These are phyloP conservation scores for Kryptolebias ocellatus DNA, from an alignment of 2,797 vertebrate genomes.

Conservation along the genomic window DNA sequence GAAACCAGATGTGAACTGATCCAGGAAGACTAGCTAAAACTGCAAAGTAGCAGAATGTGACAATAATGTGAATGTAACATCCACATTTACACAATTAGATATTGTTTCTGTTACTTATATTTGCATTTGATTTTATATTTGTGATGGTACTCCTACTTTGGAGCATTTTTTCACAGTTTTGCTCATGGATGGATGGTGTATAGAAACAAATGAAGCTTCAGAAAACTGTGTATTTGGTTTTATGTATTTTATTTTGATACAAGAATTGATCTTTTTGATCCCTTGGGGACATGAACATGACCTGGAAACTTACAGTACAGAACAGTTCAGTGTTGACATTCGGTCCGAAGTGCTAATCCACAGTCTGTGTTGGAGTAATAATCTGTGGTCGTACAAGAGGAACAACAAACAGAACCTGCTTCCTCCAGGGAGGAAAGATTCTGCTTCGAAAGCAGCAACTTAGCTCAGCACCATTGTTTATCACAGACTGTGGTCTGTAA, in stretches of 20 bases:
- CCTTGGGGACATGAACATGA: conserved; percentile 9
- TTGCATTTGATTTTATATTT: no score
- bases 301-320: conserved; percentile 37
- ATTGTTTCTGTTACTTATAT: no score
- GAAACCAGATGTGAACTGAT: no score
- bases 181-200: not conserved
- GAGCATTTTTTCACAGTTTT: no score
- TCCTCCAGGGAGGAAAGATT: conserved; percentile 8
- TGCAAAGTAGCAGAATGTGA: no score
- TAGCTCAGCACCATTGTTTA: conserved; percentile 53
- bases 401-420: conserved; percentile 11
- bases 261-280: conserved; percentile 24
- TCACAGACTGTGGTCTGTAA: conserved; percentile 24
- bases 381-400: conserved; percentile 25
- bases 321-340: conserved; percentile 30
- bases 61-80: no score
- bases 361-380: conserved; percentile 30
- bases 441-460: conserved; percentile 22
- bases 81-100: no score
- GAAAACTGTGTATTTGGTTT: conserved; percentile 21
- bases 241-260: not conserved
- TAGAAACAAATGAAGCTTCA: conserved; percentile 15
- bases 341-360: conserved; percentile 34
- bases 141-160: no score
- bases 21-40: no score